These are phyloP conservation scores for Malurus splendens DNA, from an alignment of 2,797 vertebrate genomes.

Conservation along the genomic window DNA sequence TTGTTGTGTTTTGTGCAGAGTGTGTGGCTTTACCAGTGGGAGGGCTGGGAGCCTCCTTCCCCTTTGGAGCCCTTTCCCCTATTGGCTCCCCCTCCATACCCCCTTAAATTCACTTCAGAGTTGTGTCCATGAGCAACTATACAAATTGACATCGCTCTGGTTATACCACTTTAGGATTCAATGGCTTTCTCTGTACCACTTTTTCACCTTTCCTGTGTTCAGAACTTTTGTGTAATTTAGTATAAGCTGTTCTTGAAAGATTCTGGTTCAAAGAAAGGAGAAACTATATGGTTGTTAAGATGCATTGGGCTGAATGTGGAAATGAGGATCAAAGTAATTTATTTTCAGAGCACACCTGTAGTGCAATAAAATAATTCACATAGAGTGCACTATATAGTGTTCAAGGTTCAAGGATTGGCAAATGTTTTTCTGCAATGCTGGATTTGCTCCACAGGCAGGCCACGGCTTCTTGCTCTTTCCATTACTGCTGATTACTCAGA, in stretches of 20 bases:
- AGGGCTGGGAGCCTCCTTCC: neutral
- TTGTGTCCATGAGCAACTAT: neutral
- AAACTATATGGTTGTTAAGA: neutral
- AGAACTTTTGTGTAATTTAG: neutral
- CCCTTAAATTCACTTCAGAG: neutral
- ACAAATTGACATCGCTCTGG: neutral
- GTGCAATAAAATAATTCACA: constrained; percentile 45
- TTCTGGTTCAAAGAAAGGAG: constrained; percentile 4
- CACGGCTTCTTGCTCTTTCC: neutral
- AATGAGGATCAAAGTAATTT: neutral
- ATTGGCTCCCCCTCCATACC: rapidly evolving
- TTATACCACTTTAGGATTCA: neutral
- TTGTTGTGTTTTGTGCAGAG: neutral
- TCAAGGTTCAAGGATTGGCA: constrained; percentile 53
- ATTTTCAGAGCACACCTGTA: constrained; percentile 42
- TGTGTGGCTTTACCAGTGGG: neutral
- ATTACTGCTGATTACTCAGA: neutral
- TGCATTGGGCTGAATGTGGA: neutral
- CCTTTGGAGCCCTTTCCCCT: neutral
- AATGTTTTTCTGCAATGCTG: constrained; percentile 32
- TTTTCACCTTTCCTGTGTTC: neutral
- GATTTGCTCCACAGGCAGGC: neutral
- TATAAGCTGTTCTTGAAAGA: neutral
- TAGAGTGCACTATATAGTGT: neutral
- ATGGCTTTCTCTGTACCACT: neutral